Base-by-base conservation (phyloP, 2,797 vertebrate species). In the Muraenolepis orangiensis region DNA sequence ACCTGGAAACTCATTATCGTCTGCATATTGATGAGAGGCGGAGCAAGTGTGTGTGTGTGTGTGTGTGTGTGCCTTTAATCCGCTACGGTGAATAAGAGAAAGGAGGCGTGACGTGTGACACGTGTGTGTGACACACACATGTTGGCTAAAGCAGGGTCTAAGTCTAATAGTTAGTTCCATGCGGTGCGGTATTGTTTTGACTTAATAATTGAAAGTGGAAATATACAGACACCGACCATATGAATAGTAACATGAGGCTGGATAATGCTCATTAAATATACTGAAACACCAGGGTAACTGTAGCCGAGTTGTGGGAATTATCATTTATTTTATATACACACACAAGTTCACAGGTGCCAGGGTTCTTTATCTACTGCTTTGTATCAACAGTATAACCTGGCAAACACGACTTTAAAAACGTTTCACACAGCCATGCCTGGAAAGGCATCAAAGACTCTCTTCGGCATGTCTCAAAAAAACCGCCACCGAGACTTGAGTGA, bases 401-500 rank as follows among this genome's bases (percentile, higher is more conserved):
- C 80, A 88, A 74, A 76, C 74, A 69, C 61, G 75, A 77, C 71
- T 73, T 90, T 87, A 83, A 89, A n/a, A 91, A 91, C 84, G 85
- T 85, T 85, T 85, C 23, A 88, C 86, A 87, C 87, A 89, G 87
- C 87, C 85, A 88, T 87, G 88, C 88, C 84, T 78, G 72, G 81
- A 78, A 90, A 91, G 83, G 82, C 87, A 86, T 90, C 88, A 92
- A 90, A 93, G 83, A 84, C 86, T 88, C 84, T 86, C 85, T 84
- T 90, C 88, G 82, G 82, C 87, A 86, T 86, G 90, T 86, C 85
- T 85, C 84, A 91, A 84, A 86, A 89, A 84, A 86, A 89, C 87
- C 87, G 89, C 90, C 88, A 88, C 86, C 71, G 87, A 88, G 88
- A 90, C 87, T 88, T 90, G 91, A 93, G 85, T 91, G 92, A 92